phyloP scores from a whole-genome alignment of 2,113 vertebrate species.

The Cololabis saira region DNA sequence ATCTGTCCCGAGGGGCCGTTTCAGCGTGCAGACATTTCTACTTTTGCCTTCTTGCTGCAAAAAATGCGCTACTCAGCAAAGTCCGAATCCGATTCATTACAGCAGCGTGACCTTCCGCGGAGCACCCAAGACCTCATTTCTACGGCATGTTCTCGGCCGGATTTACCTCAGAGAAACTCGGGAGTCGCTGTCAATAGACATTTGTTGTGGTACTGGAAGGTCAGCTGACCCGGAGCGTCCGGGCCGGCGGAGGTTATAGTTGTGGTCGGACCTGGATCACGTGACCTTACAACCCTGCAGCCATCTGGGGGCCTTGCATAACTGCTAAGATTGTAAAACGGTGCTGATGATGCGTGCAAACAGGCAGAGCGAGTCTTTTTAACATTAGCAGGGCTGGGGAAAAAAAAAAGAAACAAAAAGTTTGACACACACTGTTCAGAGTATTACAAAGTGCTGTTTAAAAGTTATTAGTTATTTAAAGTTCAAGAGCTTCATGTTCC shows the following conservation, averaged over 20 bases:
- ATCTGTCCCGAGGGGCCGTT: too few relatives aligned
- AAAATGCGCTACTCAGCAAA: too few relatives aligned
- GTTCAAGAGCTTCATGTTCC: too few relatives aligned
- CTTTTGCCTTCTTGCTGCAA: too few relatives aligned
- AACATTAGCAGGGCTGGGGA: not conserved
- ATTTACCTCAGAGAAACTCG: not conserved
- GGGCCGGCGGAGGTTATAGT: slow-evolving; percentile 21
- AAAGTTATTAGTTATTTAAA: too few relatives aligned
- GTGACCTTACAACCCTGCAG: not conserved
- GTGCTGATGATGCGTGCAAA: slow-evolving; percentile 6
- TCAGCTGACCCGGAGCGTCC: slow-evolving; percentile 22
- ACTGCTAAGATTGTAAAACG: slow-evolving; percentile 11
- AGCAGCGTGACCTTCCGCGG: too few relatives aligned
- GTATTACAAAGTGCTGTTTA: too few relatives aligned
- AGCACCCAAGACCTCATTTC: not conserved
- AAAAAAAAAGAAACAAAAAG: not conserved
- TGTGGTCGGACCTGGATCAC: slow-evolving; percentile 13
- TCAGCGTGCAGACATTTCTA: too few relatives aligned
- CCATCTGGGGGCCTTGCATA: slow-evolving; percentile 64
- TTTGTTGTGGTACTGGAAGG: not conserved
- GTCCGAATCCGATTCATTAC: too few relatives aligned
- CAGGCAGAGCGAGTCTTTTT: not conserved
- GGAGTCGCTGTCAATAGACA: slow-evolving; percentile 23
- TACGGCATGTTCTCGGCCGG: not conserved
- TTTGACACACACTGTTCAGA: too few relatives aligned